These are phyloP conservation scores for Diplolepis rosae DNA, from an alignment of 2,888 invertebrate species.

Conservation along the genomic window DNA sequence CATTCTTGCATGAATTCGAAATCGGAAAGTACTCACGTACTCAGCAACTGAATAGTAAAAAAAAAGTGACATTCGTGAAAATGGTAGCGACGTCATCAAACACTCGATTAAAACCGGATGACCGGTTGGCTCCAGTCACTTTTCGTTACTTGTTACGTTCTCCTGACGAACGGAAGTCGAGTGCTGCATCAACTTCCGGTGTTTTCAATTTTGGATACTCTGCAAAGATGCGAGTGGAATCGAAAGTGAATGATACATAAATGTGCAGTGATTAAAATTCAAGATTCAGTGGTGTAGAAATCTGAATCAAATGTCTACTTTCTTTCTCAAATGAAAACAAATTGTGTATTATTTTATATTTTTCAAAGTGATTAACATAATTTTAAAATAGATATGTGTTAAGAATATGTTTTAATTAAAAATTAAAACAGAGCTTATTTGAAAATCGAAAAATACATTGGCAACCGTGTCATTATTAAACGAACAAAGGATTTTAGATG, in stretches of 20 bases:
- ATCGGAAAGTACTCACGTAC: not conserved
- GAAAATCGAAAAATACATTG: too few species aligned
- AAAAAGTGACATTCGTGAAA: constrained; percentile 60
- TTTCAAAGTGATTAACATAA: too few species aligned
- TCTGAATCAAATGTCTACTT: not conserved
- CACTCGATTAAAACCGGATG: constrained; percentile 36
- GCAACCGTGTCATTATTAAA: too few species aligned
- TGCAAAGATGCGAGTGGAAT: constrained; percentile 3
- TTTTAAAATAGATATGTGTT: too few species aligned
- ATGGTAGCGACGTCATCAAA: constrained; percentile 59
- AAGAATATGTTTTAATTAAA: too few species aligned
- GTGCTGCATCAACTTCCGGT: not conserved
- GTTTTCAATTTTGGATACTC: not conserved
- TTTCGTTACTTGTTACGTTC: constrained; percentile 45
- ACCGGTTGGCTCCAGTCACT: constrained; percentile 43
- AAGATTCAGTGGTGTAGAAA: not conserved
- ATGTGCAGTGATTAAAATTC: not conserved
- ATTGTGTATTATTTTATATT: too few species aligned
- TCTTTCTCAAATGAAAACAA: too few species aligned
- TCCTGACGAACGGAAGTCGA: not conserved
- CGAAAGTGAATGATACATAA: constrained; percentile 4
- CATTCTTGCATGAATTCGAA: not conserved
- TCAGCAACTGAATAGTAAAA: constrained; percentile 44
- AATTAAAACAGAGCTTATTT: too few species aligned
- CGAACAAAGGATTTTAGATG: too few species aligned